Percentiles rank a stretch among this genome's conserved stretches.
These are phyloP conservation scores for Aptenodytes patagonicus DNA, from an alignment of 2,113 vertebrate species.

Conservation along the genomic window DNA sequence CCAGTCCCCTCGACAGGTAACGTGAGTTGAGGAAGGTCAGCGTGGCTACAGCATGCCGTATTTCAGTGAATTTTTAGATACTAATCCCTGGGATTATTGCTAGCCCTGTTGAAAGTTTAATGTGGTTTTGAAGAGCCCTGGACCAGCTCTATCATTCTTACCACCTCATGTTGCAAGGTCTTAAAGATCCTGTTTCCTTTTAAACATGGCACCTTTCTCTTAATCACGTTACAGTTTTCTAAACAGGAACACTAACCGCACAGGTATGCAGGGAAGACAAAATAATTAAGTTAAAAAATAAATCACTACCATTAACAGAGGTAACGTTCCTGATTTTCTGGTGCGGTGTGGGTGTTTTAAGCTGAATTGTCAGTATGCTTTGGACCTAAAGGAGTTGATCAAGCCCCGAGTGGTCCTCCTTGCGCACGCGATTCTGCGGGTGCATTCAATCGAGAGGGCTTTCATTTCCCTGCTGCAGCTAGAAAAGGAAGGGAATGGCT, in stretches of 20 bases:
- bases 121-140: background rate
- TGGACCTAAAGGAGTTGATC: background rate
- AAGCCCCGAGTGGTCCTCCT: background rate
- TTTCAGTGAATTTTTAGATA: background rate
- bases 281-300: background rate
- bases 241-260: background rate
- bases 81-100: background rate
- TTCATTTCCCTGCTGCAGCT: background rate
- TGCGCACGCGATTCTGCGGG: background rate
- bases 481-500: background rate
- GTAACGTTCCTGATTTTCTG: background rate
- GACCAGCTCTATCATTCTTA: background rate
- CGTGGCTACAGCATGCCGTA: background rate
- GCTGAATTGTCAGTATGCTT: background rate
- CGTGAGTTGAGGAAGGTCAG: background rate
- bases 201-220: background rate
- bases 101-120: background rate
- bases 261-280: background rate
- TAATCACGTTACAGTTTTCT: background rate
- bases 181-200: background rate
- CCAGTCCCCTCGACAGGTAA: background rate
- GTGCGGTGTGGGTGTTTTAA: background rate
- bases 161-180: background rate
- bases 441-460: background rate
- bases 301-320: background rate